Evolutionary conservation across 2,888 invertebrate species (phyloP).

Genomic region (Asteroscopus sphinx): DNA sequence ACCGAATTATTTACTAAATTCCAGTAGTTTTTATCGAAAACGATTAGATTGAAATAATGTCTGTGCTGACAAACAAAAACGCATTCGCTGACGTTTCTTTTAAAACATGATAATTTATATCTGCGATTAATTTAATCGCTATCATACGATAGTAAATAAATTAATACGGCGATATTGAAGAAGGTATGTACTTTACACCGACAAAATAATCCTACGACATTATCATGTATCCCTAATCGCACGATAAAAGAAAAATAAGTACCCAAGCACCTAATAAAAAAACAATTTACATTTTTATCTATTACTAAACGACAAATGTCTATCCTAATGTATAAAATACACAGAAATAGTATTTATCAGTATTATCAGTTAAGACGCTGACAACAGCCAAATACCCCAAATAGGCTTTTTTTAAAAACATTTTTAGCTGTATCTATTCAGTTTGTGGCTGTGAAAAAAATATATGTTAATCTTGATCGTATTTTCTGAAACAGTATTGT

Average conservation of each 20-base stretch:
- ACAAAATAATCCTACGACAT: not conserved
- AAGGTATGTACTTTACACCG: not conserved
- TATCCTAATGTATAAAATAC: too few species aligned
- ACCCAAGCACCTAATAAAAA: too few species aligned
- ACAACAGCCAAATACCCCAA: too few species aligned
- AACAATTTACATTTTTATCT: too few species aligned
- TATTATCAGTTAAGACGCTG: too few species aligned
- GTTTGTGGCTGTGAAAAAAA: too few species aligned
- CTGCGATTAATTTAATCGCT: conserved; percentile 9
- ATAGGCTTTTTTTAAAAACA: too few species aligned
- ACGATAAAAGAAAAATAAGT: not conserved
- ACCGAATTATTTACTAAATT: not conserved
- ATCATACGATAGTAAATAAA: conserved; percentile 10
- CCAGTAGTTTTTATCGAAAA: conserved; percentile 6
- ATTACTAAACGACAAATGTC: too few species aligned
- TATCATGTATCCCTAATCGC: not conserved
- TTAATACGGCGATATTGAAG: conserved; percentile 1
- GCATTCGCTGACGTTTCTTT: conserved; percentile 15
- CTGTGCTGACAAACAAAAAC: conserved; percentile 27
- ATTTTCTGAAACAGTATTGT: too few species aligned
- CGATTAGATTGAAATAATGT: conserved; percentile 19
- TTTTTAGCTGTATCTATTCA: too few species aligned
- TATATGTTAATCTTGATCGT: too few species aligned
- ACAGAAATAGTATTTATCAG: too few species aligned
- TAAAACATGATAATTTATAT: conserved; percentile 26